Percentiles rank a stretch among this genome's conserved stretches.
phyloP scores from a whole-genome alignment of 2,797 vertebrate species.

The Morus bassanus region DNA sequence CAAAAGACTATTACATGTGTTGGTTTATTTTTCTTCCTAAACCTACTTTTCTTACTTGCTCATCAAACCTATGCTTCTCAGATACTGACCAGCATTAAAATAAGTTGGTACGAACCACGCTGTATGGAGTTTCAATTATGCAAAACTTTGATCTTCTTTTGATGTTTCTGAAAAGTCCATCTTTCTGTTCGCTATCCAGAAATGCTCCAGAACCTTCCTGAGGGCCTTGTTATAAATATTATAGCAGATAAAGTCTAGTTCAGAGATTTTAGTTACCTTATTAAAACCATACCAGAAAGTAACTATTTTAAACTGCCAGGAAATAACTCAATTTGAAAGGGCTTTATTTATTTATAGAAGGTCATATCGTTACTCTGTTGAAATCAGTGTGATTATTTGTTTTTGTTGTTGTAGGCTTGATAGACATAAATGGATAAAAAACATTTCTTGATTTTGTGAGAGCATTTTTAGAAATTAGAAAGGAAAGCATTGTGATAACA shows the following conservation, averaged over 20 bases:
- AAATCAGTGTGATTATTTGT: background rate
- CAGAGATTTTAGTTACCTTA: background rate
- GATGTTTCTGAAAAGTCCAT: background rate
- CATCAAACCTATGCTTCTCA: background rate
- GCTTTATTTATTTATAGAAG: background rate
- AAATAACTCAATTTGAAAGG: background rate
- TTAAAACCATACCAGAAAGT: background rate
- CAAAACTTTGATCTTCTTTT: background rate
- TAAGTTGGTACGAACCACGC: background rate
- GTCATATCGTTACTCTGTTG: background rate
- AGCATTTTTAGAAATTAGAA: background rate
- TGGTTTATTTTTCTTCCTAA: background rate
- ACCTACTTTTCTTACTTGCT: background rate
- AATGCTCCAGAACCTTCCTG: background rate
- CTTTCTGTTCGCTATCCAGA: background rate
- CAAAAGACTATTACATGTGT: background rate
- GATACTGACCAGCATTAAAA: background rate
- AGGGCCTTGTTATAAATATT: background rate
- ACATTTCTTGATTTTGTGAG: background rate
- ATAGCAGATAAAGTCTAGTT: background rate
- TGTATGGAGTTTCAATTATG: background rate
- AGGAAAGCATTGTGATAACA: background rate
- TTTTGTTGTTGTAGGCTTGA: background rate
- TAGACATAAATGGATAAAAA: background rate
- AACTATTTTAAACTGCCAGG: background rate